Base-by-base conservation (phyloP, 2,113 vertebrate species). In the Ophthalmotilapia sp. region DNA sequence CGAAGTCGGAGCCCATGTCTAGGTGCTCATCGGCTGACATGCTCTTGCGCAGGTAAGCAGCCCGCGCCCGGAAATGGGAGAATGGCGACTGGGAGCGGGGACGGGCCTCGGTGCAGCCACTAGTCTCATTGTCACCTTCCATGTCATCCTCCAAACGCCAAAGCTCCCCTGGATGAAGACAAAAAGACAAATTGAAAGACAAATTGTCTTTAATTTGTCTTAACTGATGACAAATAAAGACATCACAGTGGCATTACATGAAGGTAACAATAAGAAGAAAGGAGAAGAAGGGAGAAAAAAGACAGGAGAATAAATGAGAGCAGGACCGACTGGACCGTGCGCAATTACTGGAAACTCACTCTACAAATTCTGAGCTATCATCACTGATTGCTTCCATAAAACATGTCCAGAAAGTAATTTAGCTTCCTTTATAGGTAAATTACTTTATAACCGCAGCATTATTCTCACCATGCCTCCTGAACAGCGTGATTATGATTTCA, bases 41-140 rank as follows among this genome's bases (percentile, higher is more conserved):
- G 80, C 97, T 98, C 93, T 98, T 98, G 70, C 97, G 95, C 65
- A 98, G 97, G 94, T 98, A 97, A 45, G 97, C 97, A 3, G 97
- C 96, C 15, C 95, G 96, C 0, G 94, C 95, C 38, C 95, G 94
- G 88, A 97, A 96, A 88, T 97, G 96, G 79, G 96, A 96, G 90
- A 98, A 98, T 0, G 97, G 97, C 0, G 97, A 97, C 4, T 97
- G 92, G 1, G 97, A 96, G 54, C 94, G 95, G 1, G 95, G 95
- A 3, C 92, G 95, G 26, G 86, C 17, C 26, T 94, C 95, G 3
- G 82, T 6, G 6, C 87, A 54, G 70, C 81, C 23, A 15, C 93
- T 0, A 6, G 82, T 88, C 82, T 90, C 93, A 7, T 95, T 89
- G 13, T 93, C 96, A 4, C 86, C 92, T 42, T 96, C 96, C 83